Conservation (phyloP, 2,888 invertebrate species). For the Liposcelis brunnea region DNA sequence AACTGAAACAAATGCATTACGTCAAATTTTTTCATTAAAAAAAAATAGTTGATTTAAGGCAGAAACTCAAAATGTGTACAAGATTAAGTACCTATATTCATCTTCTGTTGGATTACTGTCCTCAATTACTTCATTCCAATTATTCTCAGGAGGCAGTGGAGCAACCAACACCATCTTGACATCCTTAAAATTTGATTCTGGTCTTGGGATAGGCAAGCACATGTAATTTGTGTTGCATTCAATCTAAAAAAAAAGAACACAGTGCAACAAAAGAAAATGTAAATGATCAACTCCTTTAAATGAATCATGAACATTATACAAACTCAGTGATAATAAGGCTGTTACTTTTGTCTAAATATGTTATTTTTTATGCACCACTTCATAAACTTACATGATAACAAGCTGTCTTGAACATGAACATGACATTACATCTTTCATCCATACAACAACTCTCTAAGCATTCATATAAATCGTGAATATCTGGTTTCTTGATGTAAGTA, state of each 20-base stretch:
- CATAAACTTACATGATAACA: conserved; percentile 57
- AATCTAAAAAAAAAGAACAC: conserved; percentile 16
- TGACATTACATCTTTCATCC: conserved; percentile 54
- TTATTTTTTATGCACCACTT: no score
- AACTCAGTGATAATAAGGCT: no score
- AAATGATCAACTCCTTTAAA: not conserved
- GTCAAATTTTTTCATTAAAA: no score
- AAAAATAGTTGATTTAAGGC: no score
- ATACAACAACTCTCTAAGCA: conserved; percentile 52
- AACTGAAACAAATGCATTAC: no score
- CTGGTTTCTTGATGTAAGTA: conserved; percentile 15
- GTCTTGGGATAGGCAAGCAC: conserved; percentile 47
- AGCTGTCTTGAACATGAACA: conserved; percentile 52
- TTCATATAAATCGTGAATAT: conserved; percentile 28
- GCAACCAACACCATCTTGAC: conserved; percentile 62
- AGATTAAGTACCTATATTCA: conserved; percentile 11
- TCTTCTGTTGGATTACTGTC: conserved; percentile 12
- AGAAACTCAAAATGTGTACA: no score
- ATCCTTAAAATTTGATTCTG: conserved; percentile 35
- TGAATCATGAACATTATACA: no score
- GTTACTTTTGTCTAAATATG: no score
- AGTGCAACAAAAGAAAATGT: not conserved
- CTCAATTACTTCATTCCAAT: conserved; percentile 30
- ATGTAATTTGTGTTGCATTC: conserved; percentile 51
- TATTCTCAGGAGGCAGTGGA: conserved; percentile 41